Conservation (phyloP, 2,797 vertebrate species). For the Tadarida brasiliensis region DNA sequence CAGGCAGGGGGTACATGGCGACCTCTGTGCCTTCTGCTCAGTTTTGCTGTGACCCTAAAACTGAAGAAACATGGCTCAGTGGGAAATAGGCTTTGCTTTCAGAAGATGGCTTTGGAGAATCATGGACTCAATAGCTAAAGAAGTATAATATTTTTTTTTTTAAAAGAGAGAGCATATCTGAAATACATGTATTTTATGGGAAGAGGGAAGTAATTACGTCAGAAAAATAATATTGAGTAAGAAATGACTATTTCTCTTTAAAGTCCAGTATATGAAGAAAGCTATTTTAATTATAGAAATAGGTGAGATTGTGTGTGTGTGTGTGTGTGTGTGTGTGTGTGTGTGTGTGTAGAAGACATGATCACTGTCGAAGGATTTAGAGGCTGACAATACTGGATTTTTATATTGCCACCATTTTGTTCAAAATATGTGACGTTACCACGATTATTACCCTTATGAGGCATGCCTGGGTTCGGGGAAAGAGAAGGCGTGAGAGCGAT, state of each 20-base stretch:
- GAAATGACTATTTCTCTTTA: conserved; percentile 2
- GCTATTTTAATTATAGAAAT: conserved; percentile 55
- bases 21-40: not conserved
- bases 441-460: not conserved
- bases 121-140: not conserved
- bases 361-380: not conserved
- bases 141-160: not conserved
- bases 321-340: not conserved
- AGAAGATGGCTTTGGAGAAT: not conserved
- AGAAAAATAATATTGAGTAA: conserved; percentile 52
- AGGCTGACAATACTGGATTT: conserved; percentile 24
- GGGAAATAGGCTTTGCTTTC: not conserved
- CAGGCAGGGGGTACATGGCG: no score
- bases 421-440: conserved; percentile 47
- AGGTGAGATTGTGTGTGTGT: not conserved
- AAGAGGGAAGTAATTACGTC: conserved; percentile 45
- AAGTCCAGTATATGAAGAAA: conserved; percentile 31
- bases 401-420: conserved; percentile 44
- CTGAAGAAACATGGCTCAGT: not conserved
- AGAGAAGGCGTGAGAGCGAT: not conserved
- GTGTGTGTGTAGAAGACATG: not conserved
- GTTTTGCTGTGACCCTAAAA: not conserved
- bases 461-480: not conserved
- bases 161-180: not conserved
- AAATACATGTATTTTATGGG: conserved; percentile 36